phyloP scores from a whole-genome alignment of 2,113 vertebrate species.

The Sorex araneus region DNA sequence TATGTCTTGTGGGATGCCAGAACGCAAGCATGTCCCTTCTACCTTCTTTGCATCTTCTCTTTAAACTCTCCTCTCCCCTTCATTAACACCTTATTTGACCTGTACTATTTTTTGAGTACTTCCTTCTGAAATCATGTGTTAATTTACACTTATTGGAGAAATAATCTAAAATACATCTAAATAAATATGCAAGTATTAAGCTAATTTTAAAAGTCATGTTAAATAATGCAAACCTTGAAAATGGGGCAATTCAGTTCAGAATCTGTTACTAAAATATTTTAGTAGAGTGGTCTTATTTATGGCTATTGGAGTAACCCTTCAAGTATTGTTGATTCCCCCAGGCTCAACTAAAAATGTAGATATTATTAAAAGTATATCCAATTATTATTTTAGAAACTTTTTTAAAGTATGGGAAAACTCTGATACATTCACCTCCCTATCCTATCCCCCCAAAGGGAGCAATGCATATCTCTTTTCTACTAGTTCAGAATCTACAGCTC shows the following conservation, averaged over 20 bases:
- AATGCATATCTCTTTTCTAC: not conserved
- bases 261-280: not conserved
- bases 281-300: not conserved
- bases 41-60: too few relatives aligned
- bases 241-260: not conserved
- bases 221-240: not conserved
- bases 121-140: not conserved
- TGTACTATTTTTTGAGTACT: slow-evolving; percentile 20
- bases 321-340: too few relatives aligned
- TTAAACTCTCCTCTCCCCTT: too few relatives aligned
- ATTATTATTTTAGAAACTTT: slow-evolving; percentile 47
- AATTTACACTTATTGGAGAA: not conserved
- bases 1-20: too few relatives aligned
- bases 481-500: not conserved
- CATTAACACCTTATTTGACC: too few relatives aligned
- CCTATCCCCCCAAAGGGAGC: not conserved
- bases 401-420: not conserved
- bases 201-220: not conserved
- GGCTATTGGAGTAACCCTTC: not conserved
- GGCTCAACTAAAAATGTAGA: too few relatives aligned
- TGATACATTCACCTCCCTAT: too few relatives aligned
- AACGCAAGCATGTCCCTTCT: too few relatives aligned
- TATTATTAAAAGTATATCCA: not conserved
- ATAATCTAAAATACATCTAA: slow-evolving; percentile 1
- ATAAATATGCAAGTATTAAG: not conserved